phyloP scores from a whole-genome alignment of 2,888 invertebrate species.

The Ochropleura leucogaster region DNA sequence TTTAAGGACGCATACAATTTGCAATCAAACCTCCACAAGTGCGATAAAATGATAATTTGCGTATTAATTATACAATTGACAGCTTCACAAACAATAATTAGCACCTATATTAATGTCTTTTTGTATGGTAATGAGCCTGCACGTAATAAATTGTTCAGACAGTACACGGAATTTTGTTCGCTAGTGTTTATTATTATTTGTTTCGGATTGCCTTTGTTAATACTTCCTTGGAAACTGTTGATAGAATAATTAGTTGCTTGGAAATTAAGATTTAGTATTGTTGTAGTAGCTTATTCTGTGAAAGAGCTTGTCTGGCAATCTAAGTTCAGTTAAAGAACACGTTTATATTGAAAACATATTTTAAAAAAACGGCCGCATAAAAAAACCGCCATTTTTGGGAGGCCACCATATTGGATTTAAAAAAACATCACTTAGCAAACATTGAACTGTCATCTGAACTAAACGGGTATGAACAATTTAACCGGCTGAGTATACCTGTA shows the following conservation, averaged over 20 bases:
- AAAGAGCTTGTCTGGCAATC: not conserved
- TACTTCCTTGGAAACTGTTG: not conserved
- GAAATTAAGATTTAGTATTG: not conserved
- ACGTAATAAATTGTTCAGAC: conserved; percentile 45
- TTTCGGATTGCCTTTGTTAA: conserved; percentile 1
- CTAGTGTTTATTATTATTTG: conserved; percentile 4
- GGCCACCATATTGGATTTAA: no score
- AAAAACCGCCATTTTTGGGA: no score
- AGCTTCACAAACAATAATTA: conserved; percentile 52
- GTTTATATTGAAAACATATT: no score
- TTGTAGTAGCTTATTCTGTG: not conserved
- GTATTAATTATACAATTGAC: conserved; percentile 57
- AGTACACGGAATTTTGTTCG: conserved; percentile 24
- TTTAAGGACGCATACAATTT: conserved; percentile 9
- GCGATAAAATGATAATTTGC: conserved; percentile 44
- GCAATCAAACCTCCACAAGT: conserved; percentile 36
- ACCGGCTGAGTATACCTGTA: no score
- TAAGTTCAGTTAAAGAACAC: no score
- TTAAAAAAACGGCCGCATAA: no score
- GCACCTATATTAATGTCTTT: conserved; percentile 45
- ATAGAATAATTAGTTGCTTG: not conserved
- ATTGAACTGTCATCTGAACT: no score
- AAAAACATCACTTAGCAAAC: no score
- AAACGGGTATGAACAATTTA: no score
- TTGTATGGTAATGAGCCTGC: conserved; percentile 56